Conservation (phyloP, 53 echinoderm and acorn worm species). For the Patiria pectinifera region DNA sequence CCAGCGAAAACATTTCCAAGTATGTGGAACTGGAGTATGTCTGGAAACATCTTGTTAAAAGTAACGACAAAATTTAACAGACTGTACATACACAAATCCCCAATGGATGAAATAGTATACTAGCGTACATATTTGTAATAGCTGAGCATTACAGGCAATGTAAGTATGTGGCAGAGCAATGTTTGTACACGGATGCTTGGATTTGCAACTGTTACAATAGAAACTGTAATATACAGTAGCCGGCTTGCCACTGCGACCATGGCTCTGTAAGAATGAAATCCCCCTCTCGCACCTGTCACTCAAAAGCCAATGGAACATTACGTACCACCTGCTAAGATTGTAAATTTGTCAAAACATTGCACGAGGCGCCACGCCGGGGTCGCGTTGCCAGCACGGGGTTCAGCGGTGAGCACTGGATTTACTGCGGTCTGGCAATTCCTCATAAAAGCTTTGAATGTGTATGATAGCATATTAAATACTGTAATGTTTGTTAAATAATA, state of each 20-base stretch:
- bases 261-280: background rate
- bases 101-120: background rate
- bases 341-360: conserved; percentile 17
- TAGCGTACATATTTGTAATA: background rate
- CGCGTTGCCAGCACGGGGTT: background rate
- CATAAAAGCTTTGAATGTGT: too few species aligned
- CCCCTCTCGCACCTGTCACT: background rate
- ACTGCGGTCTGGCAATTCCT: background rate
- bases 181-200: background rate
- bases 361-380: background rate
- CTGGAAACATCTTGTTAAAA: too few species aligned
- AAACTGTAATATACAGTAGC: background rate
- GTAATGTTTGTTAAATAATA: too few species aligned
- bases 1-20: too few species aligned
- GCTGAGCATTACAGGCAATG: background rate
- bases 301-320: background rate
- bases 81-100: background rate
- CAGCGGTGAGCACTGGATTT: background rate
- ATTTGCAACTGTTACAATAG: background rate
- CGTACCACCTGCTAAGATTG: background rate
- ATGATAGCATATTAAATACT: too few species aligned
- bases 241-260: background rate
- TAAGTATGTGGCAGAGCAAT: background rate
- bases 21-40: too few species aligned
- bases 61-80: too few species aligned